phyloP scores from a whole-genome alignment of 2,888 invertebrate genomes.

The Zelleria hepariella region DNA sequence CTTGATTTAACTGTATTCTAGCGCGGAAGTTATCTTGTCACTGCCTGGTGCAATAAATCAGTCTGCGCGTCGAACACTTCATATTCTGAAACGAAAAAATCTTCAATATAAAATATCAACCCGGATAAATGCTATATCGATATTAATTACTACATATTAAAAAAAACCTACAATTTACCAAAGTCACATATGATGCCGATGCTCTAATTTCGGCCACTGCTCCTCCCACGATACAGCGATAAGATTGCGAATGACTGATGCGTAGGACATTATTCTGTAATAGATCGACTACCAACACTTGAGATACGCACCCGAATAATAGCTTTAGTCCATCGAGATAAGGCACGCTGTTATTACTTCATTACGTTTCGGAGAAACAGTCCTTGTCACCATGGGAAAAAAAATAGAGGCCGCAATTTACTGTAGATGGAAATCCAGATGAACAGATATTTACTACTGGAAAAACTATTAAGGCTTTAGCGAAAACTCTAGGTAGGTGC shows the following conservation, averaged over 20 bases:
- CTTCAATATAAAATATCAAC: too few relatives aligned
- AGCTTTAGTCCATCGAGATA: slow-evolving; percentile 63
- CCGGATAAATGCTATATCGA: too few relatives aligned
- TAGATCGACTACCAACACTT: slow-evolving; percentile 51
- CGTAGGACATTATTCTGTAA: slow-evolving; percentile 57
- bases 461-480: background rate
- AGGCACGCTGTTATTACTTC: slow-evolving; percentile 44
- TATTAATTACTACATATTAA: too few relatives aligned
- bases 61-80: too few relatives aligned
- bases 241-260: slow-evolving; percentile 65
- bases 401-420: background rate
- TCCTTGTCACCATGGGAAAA: slow-evolving; percentile 30
- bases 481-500: too few relatives aligned
- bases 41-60: too few relatives aligned
- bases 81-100: too few relatives aligned
- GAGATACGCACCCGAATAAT: slow-evolving; percentile 48
- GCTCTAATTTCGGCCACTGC: background rate
- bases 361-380: slow-evolving; percentile 31
- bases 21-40: too few relatives aligned
- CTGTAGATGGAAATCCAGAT: background rate
- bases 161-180: too few relatives aligned
- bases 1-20: too few relatives aligned
- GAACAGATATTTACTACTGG: too few relatives aligned
- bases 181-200: too few relatives aligned
- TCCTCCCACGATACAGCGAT: slow-evolving; percentile 63